Percentiles rank a stretch among this genome's conserved stretches.
Evolutionary conservation across 2,797 vertebrate species (phyloP).

Genomic region (Dryobates pubescens): DNA sequence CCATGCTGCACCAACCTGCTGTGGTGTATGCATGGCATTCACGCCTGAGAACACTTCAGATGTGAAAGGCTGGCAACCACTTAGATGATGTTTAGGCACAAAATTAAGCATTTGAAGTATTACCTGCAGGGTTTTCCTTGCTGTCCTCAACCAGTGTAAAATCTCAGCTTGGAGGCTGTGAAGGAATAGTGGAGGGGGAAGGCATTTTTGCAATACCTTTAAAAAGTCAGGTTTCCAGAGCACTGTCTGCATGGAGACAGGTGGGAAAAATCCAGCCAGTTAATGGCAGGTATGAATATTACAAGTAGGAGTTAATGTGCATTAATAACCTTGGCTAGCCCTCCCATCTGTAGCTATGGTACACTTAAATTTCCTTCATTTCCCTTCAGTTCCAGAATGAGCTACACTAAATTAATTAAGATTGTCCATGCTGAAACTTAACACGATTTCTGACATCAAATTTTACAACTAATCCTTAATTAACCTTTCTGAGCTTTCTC

Average conservation of each 20-base stretch:
- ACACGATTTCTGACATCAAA: background rate
- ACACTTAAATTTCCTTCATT: conserved; percentile 1
- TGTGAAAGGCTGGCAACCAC: background rate
- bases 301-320: background rate
- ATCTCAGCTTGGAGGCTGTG: rapidly evolving
- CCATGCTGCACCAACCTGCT: rapidly evolving
- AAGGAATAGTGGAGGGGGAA: rapidly evolving
- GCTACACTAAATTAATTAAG: background rate
- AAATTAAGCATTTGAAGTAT: background rate
- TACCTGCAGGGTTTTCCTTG: background rate
- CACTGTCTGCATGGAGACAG: background rate
- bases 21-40: rapidly evolving
- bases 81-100: rapidly evolving
- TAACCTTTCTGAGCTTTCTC: background rate
- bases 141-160: background rate
- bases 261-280: background rate
- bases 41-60: rapidly evolving
- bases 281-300: background rate
- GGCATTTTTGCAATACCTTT: background rate
- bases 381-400: conserved; percentile 2
- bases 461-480: conserved; percentile 2
- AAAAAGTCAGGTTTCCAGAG: background rate
- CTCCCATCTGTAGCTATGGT: background rate
- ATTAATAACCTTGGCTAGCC: background rate
- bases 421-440: background rate